These are phyloP conservation scores for Patella vulgata DNA, from an alignment of 1,140 invertebrate species.

Conservation along the genomic window DNA sequence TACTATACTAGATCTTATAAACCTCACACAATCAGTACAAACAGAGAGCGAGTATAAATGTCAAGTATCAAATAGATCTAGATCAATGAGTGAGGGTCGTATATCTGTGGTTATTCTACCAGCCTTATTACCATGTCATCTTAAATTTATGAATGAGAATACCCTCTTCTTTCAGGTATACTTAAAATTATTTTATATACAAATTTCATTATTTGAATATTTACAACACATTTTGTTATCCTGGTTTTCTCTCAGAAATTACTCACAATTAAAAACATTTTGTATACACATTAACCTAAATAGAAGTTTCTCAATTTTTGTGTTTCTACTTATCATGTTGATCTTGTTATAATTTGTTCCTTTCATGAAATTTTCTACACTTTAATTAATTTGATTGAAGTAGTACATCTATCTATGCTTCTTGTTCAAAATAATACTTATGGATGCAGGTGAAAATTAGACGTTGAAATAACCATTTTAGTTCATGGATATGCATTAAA, in stretches of 20 bases:
- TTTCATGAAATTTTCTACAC: no score
- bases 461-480: no score
- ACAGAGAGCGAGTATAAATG: conserved; percentile 40
- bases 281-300: no score
- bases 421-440: no score
- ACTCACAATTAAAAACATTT: no score
- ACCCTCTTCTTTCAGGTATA: conserved; percentile 76
- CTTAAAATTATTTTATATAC: conserved; percentile 10
- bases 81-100: conserved; percentile 66
- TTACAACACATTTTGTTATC: conserved; percentile 5
- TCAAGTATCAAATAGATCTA: neutral
- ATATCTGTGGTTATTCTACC: conserved; percentile 77
- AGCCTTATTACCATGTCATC: conserved; percentile 74
- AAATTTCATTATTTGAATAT: conserved; percentile 2
- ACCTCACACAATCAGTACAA: conserved; percentile 66
- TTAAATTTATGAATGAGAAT: conserved; percentile 73
- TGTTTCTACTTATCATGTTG: no score
- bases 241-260: conserved; percentile 2
- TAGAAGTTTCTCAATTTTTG: no score
- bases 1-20: conserved; percentile 80
- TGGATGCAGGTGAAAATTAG: no score
- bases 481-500: no score
- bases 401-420: no score
- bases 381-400: no score
- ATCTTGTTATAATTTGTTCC: no score